phyloP scores from a whole-genome alignment of 2,113 vertebrate genomes.

The Choloepus hoffmanni region DNA sequence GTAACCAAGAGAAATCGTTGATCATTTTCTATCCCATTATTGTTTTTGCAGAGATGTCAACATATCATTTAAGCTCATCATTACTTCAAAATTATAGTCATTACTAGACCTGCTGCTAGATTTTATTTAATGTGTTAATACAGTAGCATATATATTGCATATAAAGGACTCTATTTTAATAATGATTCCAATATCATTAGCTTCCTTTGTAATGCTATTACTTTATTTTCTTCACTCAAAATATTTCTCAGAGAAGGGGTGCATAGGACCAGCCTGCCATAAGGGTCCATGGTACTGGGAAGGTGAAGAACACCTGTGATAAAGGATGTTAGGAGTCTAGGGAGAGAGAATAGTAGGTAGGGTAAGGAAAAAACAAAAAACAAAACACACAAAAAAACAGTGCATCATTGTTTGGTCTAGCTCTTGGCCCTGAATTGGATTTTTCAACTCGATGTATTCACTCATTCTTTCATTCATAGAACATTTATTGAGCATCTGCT shows the following conservation, averaged over 20 bases:
- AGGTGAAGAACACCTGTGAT: not conserved
- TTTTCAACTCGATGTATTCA: not conserved
- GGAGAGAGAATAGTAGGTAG: not conserved
- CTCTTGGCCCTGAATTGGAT: not conserved
- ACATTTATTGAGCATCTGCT: not conserved
- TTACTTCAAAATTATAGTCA: not conserved
- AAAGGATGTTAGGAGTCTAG: not conserved
- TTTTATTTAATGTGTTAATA: not conserved
- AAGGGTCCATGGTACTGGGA: not conserved
- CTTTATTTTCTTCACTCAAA: not conserved
- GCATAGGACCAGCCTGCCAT: not conserved
- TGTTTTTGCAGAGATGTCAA: not conserved
- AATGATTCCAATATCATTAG: not conserved
- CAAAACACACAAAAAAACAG: not conserved
- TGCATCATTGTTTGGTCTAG: too few relatives aligned
- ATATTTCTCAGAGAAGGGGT: not conserved
- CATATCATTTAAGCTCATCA: not conserved
- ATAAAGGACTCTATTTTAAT: not conserved
- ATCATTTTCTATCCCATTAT: not conserved
- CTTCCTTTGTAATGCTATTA: not conserved
- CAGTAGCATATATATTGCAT: not conserved
- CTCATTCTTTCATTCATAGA: not conserved
- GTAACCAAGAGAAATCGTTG: not conserved
- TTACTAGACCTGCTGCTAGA: not conserved
- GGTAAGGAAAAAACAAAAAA: not conserved